phyloP scores from a whole-genome alignment of 2,797 vertebrate genomes.

The Lophius americanus region DNA sequence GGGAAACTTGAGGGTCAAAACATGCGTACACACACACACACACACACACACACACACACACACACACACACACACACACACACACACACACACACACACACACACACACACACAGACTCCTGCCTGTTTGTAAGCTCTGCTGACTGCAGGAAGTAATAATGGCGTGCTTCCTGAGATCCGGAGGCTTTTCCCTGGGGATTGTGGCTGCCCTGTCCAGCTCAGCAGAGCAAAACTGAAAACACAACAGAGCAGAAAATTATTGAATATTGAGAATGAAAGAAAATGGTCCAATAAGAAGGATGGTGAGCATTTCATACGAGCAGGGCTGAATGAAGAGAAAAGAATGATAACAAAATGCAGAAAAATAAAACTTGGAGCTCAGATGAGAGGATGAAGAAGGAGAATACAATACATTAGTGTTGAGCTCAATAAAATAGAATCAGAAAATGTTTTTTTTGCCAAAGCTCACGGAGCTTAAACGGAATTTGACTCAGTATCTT shows the following conservation, averaged over 20 bases:
- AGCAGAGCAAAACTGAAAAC: conserved; percentile 63
- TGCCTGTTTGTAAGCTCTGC: conserved; percentile 71
- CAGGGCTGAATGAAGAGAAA: not conserved
- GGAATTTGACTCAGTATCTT: no score
- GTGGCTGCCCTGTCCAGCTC: conserved; percentile 66
- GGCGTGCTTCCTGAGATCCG: conserved; percentile 72
- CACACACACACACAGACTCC: conserved; percentile 23
- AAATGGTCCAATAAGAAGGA: conserved; percentile 3
- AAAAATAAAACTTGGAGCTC: not conserved
- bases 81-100: conserved; percentile 24
- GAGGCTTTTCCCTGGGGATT: conserved; percentile 71
- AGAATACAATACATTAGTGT: no score
- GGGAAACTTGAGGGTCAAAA: conserved; percentile 62
- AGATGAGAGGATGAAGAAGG: not conserved
- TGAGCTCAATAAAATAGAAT: no score
- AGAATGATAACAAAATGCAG: not conserved
- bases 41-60: conserved; percentile 24
- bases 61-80: conserved; percentile 29
- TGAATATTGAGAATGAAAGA: conserved; percentile 24
- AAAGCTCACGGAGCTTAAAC: no score
- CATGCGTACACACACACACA: conserved; percentile 10
- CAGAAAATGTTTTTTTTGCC: no score
- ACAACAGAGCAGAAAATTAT: conserved; percentile 56
- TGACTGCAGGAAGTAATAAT: conserved; percentile 80
- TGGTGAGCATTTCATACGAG: not conserved